Conservation (phyloP, 2,113 vertebrate species). For the Ptilorrhoa leucosticta region DNA sequence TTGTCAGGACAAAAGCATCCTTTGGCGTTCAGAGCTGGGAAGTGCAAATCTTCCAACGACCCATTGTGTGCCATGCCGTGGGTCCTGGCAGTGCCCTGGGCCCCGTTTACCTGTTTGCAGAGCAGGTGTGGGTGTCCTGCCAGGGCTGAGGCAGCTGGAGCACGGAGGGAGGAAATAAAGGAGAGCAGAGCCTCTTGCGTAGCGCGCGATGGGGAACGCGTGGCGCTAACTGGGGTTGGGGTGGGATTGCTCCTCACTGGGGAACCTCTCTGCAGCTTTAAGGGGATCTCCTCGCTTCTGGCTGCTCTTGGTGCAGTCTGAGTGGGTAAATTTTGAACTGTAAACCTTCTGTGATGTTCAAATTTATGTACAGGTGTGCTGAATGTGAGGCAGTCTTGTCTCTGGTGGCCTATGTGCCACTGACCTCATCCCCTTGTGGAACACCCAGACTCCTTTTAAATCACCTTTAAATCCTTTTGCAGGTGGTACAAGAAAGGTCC, state of each 20-base stretch:
- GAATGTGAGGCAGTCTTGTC: neutral
- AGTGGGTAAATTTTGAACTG: neutral
- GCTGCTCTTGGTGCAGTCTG: neutral
- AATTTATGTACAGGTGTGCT: neutral
- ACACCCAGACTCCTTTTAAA: neutral
- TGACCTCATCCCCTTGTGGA: neutral
- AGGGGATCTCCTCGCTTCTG: neutral
- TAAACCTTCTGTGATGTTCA: neutral
- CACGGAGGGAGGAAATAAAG: neutral
- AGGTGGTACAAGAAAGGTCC: neutral
- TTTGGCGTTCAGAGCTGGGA: neutral
- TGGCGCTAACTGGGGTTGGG: accelerated
- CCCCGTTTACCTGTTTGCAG: neutral
- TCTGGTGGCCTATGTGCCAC: accelerated
- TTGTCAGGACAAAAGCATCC: neutral
- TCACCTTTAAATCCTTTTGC: neutral
- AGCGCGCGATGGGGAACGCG: accelerated
- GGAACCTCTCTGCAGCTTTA: neutral
- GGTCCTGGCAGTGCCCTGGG: neutral
- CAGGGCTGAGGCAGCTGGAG: neutral
- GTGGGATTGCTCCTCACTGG: neutral
- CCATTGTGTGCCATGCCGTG: neutral
- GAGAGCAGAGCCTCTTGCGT: neutral
- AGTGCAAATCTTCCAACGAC: neutral
- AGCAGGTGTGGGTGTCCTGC: neutral